Conservation (phyloP, 2,113 vertebrate genomes). For the Hydrochoerus hydrochaeris region DNA sequence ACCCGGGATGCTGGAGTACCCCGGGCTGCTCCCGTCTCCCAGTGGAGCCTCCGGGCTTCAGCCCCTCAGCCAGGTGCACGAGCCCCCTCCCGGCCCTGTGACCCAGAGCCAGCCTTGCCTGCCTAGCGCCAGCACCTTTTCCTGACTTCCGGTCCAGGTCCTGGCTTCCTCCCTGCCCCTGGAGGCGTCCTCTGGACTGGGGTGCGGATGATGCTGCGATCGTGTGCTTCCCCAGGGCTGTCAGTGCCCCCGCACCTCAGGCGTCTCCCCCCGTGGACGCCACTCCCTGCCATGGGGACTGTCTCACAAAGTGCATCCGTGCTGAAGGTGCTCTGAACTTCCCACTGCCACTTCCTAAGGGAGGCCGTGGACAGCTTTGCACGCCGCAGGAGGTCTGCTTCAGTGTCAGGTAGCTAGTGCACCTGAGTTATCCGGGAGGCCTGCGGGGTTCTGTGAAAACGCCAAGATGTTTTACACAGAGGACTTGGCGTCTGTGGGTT, state of each 20-base stretch:
- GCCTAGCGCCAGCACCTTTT: not conserved
- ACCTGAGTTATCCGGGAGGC: not conserved
- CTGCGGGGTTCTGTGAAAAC: not conserved
- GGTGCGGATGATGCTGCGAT: not conserved
- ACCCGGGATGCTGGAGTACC: accelerated
- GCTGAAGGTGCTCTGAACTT: not conserved
- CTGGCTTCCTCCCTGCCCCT: not conserved
- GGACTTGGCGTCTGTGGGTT: not conserved
- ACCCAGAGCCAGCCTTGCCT: not conserved
- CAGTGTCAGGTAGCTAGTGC: no score
- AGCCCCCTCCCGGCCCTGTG: no score
- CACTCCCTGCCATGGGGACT: no score
- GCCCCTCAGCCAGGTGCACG: not conserved
- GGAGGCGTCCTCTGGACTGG: not conserved
- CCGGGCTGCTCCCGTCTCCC: not conserved
- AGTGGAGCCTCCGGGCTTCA: not conserved
- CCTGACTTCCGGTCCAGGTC: not conserved
- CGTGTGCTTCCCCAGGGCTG: not conserved
- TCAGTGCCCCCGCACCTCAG: not conserved
- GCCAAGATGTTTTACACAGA: not conserved
- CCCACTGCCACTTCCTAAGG: not conserved
- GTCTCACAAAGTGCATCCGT: not conserved
- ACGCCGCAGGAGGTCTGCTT: not conserved
- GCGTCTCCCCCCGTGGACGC: not conserved
- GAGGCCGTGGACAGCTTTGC: no score